A percentile compares a stretch with the other conserved stretches of the same genome.
These are phyloP conservation scores for Aphis gossypii DNA, from an alignment of 1,140 invertebrate genomes.

Conservation along the genomic window DNA sequence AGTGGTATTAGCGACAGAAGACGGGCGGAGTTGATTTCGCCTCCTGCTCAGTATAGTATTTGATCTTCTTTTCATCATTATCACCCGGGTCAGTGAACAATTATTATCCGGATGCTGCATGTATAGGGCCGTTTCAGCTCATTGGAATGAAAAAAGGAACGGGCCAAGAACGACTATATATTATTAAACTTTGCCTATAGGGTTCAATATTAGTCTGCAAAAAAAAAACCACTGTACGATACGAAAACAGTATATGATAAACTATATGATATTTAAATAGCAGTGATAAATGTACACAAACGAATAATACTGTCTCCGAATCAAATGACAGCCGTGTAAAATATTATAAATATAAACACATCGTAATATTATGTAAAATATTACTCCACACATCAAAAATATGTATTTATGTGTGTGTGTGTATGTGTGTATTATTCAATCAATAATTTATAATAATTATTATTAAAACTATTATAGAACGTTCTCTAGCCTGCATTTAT, in stretches of 20 bases:
- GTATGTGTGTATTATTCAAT: background rate
- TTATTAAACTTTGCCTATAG: background rate
- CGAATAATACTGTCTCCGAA: too few relatives aligned
- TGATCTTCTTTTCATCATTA: conserved; percentile 14
- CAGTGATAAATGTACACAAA: too few relatives aligned
- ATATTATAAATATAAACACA: too few relatives aligned
- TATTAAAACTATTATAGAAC: background rate
- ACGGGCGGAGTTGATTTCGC: background rate
- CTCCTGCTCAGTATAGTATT: background rate
- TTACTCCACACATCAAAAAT: too few relatives aligned
- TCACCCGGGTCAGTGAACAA: conserved; percentile 33
- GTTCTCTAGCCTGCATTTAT: too few relatives aligned
- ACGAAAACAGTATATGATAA: background rate
- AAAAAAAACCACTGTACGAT: background rate
- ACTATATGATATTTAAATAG: background rate
- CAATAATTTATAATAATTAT: too few relatives aligned
- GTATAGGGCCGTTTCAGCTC: background rate
- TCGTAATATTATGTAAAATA: too few relatives aligned
- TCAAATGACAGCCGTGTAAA: background rate
- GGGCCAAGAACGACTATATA: background rate
- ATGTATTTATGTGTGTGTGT: too few relatives aligned
- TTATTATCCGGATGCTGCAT: conserved; percentile 6
- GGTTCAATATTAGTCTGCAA: background rate
- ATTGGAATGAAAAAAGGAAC: conserved; percentile 1
- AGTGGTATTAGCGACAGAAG: background rate